Evolutionary conservation across 2,797 vertebrate genomes (phyloP), one percentile per base, ranked within the genome.

Genomic region (Muraenolepis orangiensis): DNA sequence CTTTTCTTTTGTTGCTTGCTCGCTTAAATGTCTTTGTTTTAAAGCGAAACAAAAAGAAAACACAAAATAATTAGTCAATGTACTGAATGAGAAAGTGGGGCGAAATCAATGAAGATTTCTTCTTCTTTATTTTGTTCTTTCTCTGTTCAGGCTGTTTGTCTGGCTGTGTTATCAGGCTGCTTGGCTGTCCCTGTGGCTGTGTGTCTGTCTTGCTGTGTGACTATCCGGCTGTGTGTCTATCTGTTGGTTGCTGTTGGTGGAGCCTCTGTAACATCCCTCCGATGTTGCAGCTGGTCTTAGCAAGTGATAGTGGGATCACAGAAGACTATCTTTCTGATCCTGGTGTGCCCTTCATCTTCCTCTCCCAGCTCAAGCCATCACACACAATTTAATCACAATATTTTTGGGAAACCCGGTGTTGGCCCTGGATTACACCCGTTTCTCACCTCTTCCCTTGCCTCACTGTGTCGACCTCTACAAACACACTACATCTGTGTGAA

Each of bases 281-380:
- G 82, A 87, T 28, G 42, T 81, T 69, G 40, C 80, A 78, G 66
- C 11, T 26, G 85, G 57, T 79, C 74, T 80, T 80, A 83, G 85
- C 81, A 81, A 83, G 81, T 84, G 85, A 88, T 84, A 76, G 79
- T 46, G 67, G 86, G 51, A 57, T 64, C 57, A 89, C 89, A 88
- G 90, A 79, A 80, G 83, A 87, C 88, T 87, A 40, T 85, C 76
- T 81, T 66, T 84, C 81, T 90, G 88, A 90, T 88, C 87, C 85
- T 26, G 0, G 64, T 6, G 13, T 82, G 85, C 83, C 89, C 88
- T 88, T 89, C 83, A 80, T 88, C 82, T 85, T 86, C 79, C 81
- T 85, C 78, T 84, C 85, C 74, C 86, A 82, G 82, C 80, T 87
- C 87, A 82, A 88, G 87, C 80, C 80, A 85, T 88, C 84, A 81